Conservation (phyloP, 2,797 vertebrate species). For the Arrhamphus sclerolepis region DNA sequence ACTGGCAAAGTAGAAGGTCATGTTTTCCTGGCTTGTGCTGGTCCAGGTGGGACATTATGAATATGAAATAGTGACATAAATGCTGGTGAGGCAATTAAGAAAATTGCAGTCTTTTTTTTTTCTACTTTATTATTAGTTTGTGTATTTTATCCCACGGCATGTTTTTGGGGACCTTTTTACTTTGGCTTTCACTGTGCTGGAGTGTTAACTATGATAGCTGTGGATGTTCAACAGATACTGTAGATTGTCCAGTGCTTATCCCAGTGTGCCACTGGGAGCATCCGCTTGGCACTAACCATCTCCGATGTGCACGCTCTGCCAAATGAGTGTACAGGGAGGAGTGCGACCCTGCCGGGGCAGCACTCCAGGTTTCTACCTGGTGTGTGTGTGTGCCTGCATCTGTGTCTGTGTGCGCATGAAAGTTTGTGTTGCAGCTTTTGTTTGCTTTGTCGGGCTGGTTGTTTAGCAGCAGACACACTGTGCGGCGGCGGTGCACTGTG, state of each 20-base stretch:
- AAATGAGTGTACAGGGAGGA: slow-evolving; percentile 55
- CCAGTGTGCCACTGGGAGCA: slow-evolving; percentile 44
- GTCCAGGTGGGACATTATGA: slow-evolving; percentile 49
- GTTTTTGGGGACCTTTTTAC: slow-evolving; percentile 25
- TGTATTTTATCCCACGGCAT: slow-evolving; percentile 17
- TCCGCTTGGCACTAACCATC: slow-evolving; percentile 46
- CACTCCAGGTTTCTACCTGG: slow-evolving; percentile 56
- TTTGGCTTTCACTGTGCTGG: slow-evolving; percentile 17
- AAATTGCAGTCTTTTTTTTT: slow-evolving; percentile 34
- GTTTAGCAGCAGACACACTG: slow-evolving; percentile 65
- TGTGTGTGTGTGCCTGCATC: slow-evolving; percentile 16
- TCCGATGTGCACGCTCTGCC: slow-evolving; percentile 34
- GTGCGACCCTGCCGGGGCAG: slow-evolving; percentile 70
- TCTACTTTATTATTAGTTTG: neutral
- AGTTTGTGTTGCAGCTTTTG: slow-evolving; percentile 56
- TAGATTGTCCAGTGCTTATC: slow-evolving; percentile 49
- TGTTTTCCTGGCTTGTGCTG: slow-evolving; percentile 39
- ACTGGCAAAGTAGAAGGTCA: slow-evolving; percentile 47
- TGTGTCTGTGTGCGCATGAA: slow-evolving; percentile 8
- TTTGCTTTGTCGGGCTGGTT: slow-evolving; percentile 73
- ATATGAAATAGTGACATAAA: slow-evolving; percentile 35
- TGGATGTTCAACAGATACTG: slow-evolving; percentile 58
- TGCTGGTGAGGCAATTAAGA: slow-evolving; percentile 52
- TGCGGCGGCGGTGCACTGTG: slow-evolving; percentile 57
- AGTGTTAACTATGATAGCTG: slow-evolving; percentile 37